Evolutionary conservation across 2,797 vertebrate species (phyloP), one percentile per base, ranked within the genome.

Genomic region (Paguma larvata): DNA sequence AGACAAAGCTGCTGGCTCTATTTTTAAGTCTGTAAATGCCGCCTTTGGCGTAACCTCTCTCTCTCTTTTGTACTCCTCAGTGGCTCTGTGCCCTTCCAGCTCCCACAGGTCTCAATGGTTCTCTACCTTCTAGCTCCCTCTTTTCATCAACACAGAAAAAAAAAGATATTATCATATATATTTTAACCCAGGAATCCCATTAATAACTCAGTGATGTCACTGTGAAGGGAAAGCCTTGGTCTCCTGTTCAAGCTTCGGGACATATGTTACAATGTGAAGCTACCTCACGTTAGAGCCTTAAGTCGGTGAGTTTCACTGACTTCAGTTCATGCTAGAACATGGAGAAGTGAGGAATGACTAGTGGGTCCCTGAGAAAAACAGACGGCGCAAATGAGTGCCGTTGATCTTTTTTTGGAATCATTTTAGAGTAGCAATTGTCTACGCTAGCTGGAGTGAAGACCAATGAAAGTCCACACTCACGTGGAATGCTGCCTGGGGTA

Each of bases 1-100:
- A 91, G 68, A 65, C 1, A 67, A 95, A 94, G 68, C 75, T 73
- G 59, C 63, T 41, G 62, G 48, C 85, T 94, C 79, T 95, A 38
- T 63, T 59, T 89, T 73, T 77, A 80, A 67, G 25, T 46, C 73
- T 46, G 15, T 80, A 65, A 93, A 85, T 84, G n/a, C 62, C 67
- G 15, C 63, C 46, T 73, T 51, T 63, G 75, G 46, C 59, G 18
- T 4, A 21, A 19, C 56, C 62, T 90, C 63, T 46, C 18, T 67
- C 30, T 65, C n/a, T 70, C 34, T 15, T 3, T 68, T 25, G 62
- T 0, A 34, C 34, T 75, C 23, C 23, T 85, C 56, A 32, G 84
- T 48, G 44, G 51, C 75, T 92, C 90, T 83, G 38, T 46, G 16
- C n/a, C 21, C 38, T 75, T 46, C 8, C 11, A 75, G 25, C 13